Conservation (phyloP, 2,113 vertebrate genomes). For the Atherinomorus stipes region DNA sequence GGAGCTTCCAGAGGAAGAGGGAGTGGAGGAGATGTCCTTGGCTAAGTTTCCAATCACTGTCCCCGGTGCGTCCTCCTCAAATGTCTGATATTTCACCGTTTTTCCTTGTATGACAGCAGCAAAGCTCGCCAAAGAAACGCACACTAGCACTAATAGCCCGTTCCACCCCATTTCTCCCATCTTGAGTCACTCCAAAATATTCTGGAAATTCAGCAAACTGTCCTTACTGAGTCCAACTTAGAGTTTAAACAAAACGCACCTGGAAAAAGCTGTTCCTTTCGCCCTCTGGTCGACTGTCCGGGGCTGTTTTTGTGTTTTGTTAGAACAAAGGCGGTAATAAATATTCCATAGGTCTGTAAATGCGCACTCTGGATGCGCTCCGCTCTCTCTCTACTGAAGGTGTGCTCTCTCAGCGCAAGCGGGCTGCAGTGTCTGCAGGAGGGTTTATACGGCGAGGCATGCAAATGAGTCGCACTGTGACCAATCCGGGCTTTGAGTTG, state of each 20-base stretch:
- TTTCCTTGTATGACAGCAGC: conserved; percentile 79
- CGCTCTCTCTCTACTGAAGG: conserved; percentile 59
- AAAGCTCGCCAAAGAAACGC: conserved; percentile 63
- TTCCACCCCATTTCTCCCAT: conserved; percentile 75
- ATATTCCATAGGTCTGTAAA: conserved; percentile 68
- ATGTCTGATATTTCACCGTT: conserved; percentile 92
- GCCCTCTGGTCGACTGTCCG: conserved; percentile 20
- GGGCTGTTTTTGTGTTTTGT: conserved; percentile 3
- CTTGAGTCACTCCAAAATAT: conserved; percentile 53
- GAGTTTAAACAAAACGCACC: conserved; percentile 48
- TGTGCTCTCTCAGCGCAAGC: conserved; percentile 77
- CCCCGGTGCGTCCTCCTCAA: conserved; percentile 92
- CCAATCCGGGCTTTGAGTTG: conserved; percentile 76
- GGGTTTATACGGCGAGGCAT: conserved; percentile 91
- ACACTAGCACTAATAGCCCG: conserved; percentile 65
- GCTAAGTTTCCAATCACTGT: conserved; percentile 95
- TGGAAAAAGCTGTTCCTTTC: conserved; percentile 5
- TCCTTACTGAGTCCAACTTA: conserved; percentile 35
- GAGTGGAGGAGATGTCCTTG: conserved; percentile 88
- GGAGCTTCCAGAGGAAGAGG: conserved; percentile 75
- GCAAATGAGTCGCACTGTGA: conserved; percentile 88
- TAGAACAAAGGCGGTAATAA: conserved; percentile 39
- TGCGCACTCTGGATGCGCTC: conserved; percentile 71
- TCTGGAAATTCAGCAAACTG: conserved; percentile 46
- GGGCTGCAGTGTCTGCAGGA: conserved; percentile 80